phyloP scores from a whole-genome alignment of 1,140 invertebrate species.

The Nixonia krombeini region DNA sequence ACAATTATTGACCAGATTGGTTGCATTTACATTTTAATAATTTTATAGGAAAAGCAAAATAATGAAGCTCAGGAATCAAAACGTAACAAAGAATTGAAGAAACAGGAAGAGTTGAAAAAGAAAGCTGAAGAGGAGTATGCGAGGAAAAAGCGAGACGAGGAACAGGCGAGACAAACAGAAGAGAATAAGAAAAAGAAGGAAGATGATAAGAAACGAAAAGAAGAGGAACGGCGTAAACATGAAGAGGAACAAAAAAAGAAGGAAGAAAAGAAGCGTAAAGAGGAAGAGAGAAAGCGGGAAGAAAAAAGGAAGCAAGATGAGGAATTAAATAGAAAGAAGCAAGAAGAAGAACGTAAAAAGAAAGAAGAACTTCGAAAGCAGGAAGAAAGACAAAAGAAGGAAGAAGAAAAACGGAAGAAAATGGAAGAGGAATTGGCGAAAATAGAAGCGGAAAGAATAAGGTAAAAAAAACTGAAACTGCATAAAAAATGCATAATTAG shows the following conservation, averaged over 20 bases:
- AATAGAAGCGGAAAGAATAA: slow-evolving; percentile 69
- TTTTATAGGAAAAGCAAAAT: slow-evolving; percentile 69
- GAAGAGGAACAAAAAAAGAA: slow-evolving; percentile 53
- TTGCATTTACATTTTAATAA: too few relatives aligned
- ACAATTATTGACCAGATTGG: too few relatives aligned
- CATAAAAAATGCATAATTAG: neutral
- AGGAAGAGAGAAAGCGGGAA: slow-evolving; percentile 65
- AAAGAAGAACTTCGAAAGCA: slow-evolving; percentile 70
- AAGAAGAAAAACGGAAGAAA: slow-evolving; percentile 69
- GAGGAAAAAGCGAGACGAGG: slow-evolving; percentile 67
- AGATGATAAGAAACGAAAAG: slow-evolving; percentile 62
- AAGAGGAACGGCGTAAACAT: slow-evolving; percentile 63
- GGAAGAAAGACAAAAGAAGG: slow-evolving; percentile 67
- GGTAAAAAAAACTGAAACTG: slow-evolving; percentile 25
- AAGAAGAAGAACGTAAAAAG: slow-evolving; percentile 71
- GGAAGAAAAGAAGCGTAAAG: slow-evolving; percentile 60
- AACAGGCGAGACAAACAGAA: slow-evolving; percentile 61
- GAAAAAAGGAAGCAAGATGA: slow-evolving; percentile 68
- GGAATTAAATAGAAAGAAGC: slow-evolving; percentile 64
- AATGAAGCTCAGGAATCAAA: slow-evolving; percentile 57
- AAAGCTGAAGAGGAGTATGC: slow-evolving; percentile 55
- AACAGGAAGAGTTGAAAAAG: slow-evolving; percentile 55
- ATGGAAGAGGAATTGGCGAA: slow-evolving; percentile 71
- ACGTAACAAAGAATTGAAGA: slow-evolving; percentile 59
- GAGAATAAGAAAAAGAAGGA: slow-evolving; percentile 60